These are phyloP conservation scores for Sarotherodon lohbergeri DNA, from an alignment of 2,113 vertebrate species.

Conservation along the genomic window DNA sequence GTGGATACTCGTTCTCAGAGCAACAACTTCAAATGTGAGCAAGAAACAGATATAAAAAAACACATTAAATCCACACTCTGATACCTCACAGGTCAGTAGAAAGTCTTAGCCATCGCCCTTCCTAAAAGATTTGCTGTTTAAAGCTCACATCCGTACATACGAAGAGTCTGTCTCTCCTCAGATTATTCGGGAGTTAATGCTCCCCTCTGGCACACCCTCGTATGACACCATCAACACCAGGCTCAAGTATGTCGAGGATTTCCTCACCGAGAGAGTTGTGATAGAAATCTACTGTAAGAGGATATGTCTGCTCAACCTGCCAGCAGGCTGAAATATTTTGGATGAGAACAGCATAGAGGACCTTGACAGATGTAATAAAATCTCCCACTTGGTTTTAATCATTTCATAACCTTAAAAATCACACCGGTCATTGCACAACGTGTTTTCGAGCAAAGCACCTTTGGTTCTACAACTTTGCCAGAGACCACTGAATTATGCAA, in stretches of 20 bases:
- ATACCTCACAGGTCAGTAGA: not conserved
- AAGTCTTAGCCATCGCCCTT: slow-evolving; percentile 14
- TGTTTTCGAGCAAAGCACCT: not conserved
- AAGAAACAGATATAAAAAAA: not conserved
- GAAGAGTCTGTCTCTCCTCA: slow-evolving; percentile 31
- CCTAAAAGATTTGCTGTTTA: slow-evolving; percentile 11
- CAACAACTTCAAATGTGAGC: not conserved
- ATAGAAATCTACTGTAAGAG: slow-evolving; percentile 10
- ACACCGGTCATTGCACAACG: not conserved
- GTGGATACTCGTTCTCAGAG: not conserved
- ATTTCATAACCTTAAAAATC: slow-evolving; percentile 9
- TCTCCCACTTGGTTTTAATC: not conserved
- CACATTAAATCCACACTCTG: not conserved
- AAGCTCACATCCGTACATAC: slow-evolving; percentile 42
- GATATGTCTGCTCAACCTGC: slow-evolving; percentile 16
- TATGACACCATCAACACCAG: slow-evolving; percentile 50
- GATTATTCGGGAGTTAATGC: slow-evolving; percentile 56
- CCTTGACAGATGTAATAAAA: not conserved
- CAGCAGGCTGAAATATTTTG: slow-evolving; percentile 5
- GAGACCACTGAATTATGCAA: slow-evolving; percentile 8
- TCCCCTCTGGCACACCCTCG: slow-evolving; percentile 51
- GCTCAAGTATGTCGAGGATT: slow-evolving; percentile 47
- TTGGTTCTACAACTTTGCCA: not conserved
- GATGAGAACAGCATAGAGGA: not conserved
- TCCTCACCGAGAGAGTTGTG: slow-evolving; percentile 14